Base-by-base conservation (phyloP, 2,888 invertebrate species). In the Drosophila kuntzei region DNA sequence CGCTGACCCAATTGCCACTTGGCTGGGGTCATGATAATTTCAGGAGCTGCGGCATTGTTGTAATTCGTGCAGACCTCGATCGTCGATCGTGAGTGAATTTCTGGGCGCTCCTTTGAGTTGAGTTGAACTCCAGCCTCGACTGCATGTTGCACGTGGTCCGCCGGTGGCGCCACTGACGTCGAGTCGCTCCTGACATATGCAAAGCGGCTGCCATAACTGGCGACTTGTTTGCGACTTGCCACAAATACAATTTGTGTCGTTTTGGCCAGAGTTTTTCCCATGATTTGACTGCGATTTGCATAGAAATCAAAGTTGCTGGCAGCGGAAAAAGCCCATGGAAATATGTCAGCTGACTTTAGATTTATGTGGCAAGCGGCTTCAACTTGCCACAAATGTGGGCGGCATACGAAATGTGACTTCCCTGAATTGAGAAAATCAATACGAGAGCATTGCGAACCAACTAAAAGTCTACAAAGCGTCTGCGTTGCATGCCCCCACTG, bases 1-100 rank as follows among this genome's bases (percentile, higher is more conserved):
- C 70, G 74, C 53, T 82, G 86, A 86, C 83, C 83, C 83, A 84
- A 83, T 84, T 84, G 83, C 79, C 84, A 71, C 71, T 43, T 55
- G 7, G 79, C 69, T 47, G 80, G 86, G 83, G 83, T 84, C 86
- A 84, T 76, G 80, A 86, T 71, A 84, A 84, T 84, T 85, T 81
- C 85, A 78, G 85, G 85, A 87, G 87, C 87, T 82, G 67, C 80
- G 71, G 66, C 77, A 68, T 70, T 68, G 79, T 85, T 76, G 87
- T 87, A 74, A 50, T 79, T 86, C 87, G 87, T 85, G 80, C 78
- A 32, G 22, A 39, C 54, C 53, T 14, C 74, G 74, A 54, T 20
- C 53, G 41, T 41, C 20, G 41, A 20, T 54, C 53, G 53, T 57
- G 51, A 51, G 51, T 37, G 22, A 6, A 14, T 34, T 49, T 14